A percentile compares a stretch with the other conserved stretches of the same genome.
phyloP scores from a whole-genome alignment of 2,888 invertebrate species.

The Ochropleura plecta region DNA sequence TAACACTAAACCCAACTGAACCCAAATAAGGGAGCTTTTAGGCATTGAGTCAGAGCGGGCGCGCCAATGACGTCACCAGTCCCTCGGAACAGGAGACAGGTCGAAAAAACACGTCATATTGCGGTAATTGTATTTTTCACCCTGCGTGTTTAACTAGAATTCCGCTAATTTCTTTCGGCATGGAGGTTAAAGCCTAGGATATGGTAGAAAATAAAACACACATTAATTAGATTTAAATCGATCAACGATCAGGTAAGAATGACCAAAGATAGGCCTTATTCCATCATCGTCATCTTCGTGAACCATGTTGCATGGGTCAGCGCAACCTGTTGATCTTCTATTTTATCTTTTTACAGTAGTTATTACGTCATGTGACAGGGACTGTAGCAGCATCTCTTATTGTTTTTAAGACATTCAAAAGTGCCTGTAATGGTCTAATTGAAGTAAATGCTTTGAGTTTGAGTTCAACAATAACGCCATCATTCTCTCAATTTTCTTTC shows the following conservation, averaged over 20 bases:
- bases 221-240: background rate
- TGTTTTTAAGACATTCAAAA: too few species aligned
- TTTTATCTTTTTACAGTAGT: background rate
- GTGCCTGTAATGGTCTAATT: too few species aligned
- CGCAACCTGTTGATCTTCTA: background rate
- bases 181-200: background rate
- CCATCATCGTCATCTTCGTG: background rate
- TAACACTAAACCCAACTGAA: constrained; percentile 1
- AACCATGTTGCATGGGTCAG: background rate
- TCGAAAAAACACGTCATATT: constrained; percentile 34
- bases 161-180: background rate
- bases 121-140: background rate
- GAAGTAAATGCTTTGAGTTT: too few species aligned
- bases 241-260: background rate
- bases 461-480: background rate
- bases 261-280: background rate
- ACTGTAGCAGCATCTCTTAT: too few species aligned
- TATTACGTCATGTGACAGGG: too few species aligned
- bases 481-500: background rate
- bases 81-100: constrained; percentile 42
- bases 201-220: background rate
- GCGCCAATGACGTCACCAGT: constrained; percentile 55
- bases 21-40: constrained; percentile 21
- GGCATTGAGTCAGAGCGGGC: constrained; percentile 48
- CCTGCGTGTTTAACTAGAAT: constrained; percentile 8